Evolutionary conservation across 1,140 invertebrate species (phyloP).

Genomic region (Monochamus saltuarius): DNA sequence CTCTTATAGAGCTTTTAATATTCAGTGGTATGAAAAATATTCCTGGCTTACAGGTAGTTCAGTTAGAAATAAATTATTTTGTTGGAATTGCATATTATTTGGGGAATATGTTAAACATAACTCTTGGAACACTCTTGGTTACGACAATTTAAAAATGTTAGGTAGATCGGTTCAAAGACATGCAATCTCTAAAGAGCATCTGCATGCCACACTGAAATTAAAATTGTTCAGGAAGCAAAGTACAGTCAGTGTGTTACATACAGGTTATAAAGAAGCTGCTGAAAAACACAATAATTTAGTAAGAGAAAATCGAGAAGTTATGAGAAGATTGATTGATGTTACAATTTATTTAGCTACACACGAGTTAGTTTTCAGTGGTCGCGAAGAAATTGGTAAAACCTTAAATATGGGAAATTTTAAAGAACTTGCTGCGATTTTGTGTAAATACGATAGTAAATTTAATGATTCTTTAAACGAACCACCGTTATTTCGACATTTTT

Average conservation of each 20-base stretch:
- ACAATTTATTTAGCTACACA: not conserved
- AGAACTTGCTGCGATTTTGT: conserved; percentile 1
- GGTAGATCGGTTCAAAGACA: conserved; percentile 5
- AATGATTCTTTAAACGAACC: conserved; percentile 1
- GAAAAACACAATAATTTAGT: not conserved
- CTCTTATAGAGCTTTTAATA: conserved; percentile 18
- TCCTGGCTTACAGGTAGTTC: conserved; percentile 16
- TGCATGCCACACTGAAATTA: conserved; percentile 4
- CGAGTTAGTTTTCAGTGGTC: conserved; percentile 2
- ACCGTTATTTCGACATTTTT: not conserved
- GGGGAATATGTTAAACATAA: not conserved
- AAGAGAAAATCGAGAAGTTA: conserved; percentile 6
- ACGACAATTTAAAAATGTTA: conserved; percentile 22
- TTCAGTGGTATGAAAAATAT: conserved; percentile 10
- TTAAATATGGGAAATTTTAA: conserved; percentile 6
- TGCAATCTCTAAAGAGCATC: conserved; percentile 12
- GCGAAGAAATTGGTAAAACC: not conserved
- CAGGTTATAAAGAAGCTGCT: not conserved
- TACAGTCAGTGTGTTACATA: not conserved
- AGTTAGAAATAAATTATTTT: conserved; percentile 18
- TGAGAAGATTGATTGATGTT: conserved; percentile 2
- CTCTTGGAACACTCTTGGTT: conserved; percentile 15
- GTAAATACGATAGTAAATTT: conserved; percentile 1
- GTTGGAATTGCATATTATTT: conserved; percentile 19
- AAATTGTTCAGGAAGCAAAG: conserved; percentile 1